Evolutionary conservation across 1,140 invertebrate species (phyloP).

Genomic region (Archivesica marissinica): DNA sequence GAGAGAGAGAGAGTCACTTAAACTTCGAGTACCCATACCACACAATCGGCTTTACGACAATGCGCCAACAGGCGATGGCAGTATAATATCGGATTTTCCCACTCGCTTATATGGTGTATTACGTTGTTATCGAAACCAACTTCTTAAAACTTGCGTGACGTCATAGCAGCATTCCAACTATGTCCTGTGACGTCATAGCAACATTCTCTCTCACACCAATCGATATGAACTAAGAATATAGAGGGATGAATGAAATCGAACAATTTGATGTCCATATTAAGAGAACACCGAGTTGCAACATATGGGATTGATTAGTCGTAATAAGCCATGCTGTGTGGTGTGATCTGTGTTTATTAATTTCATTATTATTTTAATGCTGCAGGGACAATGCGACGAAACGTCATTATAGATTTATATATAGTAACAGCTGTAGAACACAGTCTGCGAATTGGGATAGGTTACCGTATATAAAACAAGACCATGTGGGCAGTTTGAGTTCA

Average conservation of each 20-base stretch:
- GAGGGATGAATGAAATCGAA: neutral
- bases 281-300: neutral
- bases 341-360: neutral
- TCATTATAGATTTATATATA: neutral
- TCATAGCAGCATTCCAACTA: no score
- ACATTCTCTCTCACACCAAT: constrained; percentile 19
- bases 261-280: constrained; percentile 4
- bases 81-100: constrained; percentile 12
- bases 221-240: neutral
- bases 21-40: no score
- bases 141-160: no score
- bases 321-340: neutral
- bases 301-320: neutral
- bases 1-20: no score
- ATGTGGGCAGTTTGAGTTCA: no score
- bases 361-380: neutral
- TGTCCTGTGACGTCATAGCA: neutral
- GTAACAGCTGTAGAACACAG: neutral
- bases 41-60: no score
- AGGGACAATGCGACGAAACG: no score
- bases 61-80: no score
- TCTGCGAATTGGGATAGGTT: neutral
- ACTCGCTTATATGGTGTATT: constrained; percentile 14
- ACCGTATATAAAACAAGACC: neutral
- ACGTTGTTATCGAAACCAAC: neutral